Evolutionary conservation across 2,113 vertebrate species (phyloP).

Genomic region (Cepphus grylle): DNA sequence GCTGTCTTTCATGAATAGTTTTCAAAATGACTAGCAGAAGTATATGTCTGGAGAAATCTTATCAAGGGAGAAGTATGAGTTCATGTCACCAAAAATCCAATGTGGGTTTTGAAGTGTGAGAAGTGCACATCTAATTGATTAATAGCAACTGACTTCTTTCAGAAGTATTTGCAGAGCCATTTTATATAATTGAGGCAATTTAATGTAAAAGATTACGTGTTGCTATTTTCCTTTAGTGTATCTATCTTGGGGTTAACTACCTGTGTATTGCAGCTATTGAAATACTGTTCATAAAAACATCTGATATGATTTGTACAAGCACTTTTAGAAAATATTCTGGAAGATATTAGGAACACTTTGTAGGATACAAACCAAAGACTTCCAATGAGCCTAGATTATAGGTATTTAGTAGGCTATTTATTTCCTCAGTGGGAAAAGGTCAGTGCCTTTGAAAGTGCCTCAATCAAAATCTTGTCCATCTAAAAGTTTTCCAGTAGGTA

Average conservation of each 20-base stretch:
- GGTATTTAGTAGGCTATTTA: neutral
- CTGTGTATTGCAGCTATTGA: neutral
- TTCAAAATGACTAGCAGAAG: neutral
- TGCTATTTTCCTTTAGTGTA: neutral
- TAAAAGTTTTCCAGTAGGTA: neutral
- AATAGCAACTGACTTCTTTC: neutral
- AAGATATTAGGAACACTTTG: neutral
- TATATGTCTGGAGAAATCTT: neutral
- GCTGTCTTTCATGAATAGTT: neutral
- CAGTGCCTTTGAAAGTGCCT: neutral
- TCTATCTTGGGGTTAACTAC: neutral
- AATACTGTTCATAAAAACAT: neutral
- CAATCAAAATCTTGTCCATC: neutral
- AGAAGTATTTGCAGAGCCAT: neutral
- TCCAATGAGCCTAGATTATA: neutral
- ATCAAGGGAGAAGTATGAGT: neutral
- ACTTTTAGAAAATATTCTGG: neutral
- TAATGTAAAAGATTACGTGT: neutral
- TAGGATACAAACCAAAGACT: neutral
- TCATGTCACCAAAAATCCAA: neutral
- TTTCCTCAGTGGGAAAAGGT: neutral
- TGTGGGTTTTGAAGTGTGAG: neutral
- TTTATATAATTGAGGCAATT: neutral
- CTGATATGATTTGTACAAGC: neutral
- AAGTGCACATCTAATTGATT: neutral